Evolutionary conservation across 2,888 invertebrate genomes (phyloP), one percentile per base, ranked within the genome.

Genomic region (Tigriopus californicus): DNA sequence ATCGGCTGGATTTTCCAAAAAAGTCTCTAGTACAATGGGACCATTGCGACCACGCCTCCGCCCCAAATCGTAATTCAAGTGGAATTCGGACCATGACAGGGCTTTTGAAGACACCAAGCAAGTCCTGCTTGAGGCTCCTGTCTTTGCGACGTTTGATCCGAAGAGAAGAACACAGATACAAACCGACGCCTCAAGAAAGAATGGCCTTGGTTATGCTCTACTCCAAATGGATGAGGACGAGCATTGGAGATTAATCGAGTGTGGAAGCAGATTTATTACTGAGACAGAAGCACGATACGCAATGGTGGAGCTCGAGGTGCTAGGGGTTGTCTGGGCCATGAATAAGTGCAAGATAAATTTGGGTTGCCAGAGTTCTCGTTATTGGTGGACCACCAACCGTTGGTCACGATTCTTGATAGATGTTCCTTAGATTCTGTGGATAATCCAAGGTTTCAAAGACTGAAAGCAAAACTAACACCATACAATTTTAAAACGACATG

Each of bases 231-330:
- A 59, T 13, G 51, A 41, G 15, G 56, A 52, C 8, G 20, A 18
- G 4, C 60, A 49, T 55, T 48, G 46, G 33, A 46, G 58, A 1
- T 46, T 62, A 8, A 33, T 33, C 3, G 33, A 33, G 8, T 33
- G 33, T 33, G 33, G 12, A 33, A 61, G 54, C 58, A 8, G 59
- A 8, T 52, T 62, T 42, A 51, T 57, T n/a, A 41, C 47, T 20
- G 62, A 62, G 25, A 41, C 56, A 2, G 62, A 62, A 10, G 41
- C 54, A 15, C 40, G 62, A 11, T 62, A 62, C 46, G 55, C 61
- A 41, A 60, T 56, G n/a, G 15, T 58, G 2, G 62, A 63, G 60
- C 52, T 63, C 46, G 56, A 62, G 41, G 10, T 61, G 5, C 5
- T 57, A 3, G 62, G 53, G 3, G 60, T 46, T 6, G 60, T 61